These are phyloP conservation scores for Notothenia rossii DNA, from an alignment of 2,113 vertebrate species.

Conservation along the genomic window DNA sequence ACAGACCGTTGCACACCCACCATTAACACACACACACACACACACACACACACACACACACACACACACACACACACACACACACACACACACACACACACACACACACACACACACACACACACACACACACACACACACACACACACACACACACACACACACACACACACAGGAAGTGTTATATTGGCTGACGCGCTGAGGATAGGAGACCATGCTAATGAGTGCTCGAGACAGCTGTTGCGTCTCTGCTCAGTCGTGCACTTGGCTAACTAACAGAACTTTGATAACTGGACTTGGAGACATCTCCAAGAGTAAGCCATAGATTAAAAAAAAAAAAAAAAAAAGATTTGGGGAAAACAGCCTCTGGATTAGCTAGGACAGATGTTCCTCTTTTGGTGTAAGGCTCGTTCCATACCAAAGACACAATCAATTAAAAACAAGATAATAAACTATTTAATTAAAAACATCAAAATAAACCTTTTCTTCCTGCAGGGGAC, in stretches of 20 bases:
- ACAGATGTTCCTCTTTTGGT: not conserved
- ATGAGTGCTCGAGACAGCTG: constrained; percentile 78
- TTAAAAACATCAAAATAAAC: not conserved
- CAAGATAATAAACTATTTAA: not conserved
- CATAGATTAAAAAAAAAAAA: constrained; percentile 10
- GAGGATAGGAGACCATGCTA: constrained; percentile 67
- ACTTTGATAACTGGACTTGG: not conserved
- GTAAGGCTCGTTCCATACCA: not conserved
- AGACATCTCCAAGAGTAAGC: constrained; percentile 26
- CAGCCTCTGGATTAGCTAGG: not conserved
- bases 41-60: constrained; percentile 33
- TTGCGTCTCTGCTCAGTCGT: constrained; percentile 54
- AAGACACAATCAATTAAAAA: not conserved
- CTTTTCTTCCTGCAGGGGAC: constrained; percentile 79
- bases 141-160: constrained; percentile 33
- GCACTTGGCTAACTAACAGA: constrained; percentile 24
- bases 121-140: constrained; percentile 39
- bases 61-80: constrained; percentile 40
- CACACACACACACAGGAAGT: constrained; percentile 35
- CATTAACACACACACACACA: constrained; percentile 1
- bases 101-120: constrained; percentile 34
- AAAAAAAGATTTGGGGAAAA: not conserved
- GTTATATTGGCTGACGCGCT: constrained; percentile 52
- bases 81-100: constrained; percentile 28
- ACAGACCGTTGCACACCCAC: constrained; percentile 54